Evolutionary conservation across 2,888 invertebrate genomes (phyloP), one percentile per base, ranked within the genome.

Genomic region (Apamea sordens): DNA sequence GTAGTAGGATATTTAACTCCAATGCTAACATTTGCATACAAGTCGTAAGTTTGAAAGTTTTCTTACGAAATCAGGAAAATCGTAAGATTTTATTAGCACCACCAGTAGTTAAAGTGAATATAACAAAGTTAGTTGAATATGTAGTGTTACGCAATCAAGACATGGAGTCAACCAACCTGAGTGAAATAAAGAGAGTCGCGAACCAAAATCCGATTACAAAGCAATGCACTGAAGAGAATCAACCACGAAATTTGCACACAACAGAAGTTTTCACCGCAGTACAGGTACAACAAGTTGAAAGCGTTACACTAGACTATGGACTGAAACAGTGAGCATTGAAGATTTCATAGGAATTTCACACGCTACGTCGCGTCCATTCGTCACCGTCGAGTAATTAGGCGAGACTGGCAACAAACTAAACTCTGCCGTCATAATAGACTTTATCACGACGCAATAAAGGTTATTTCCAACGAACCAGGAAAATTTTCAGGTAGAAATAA

Each of bases 281-380:
- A 80, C 83, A 86, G 77, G 77, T 86, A 83, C 65, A 88, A 89
- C 89, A 90, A 87, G 89, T 90, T 88, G 86, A 92, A 92, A 90
- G 88, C 86, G 89, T 89, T 84, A 90, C 89, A 90, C 90, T 91
- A 91, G 79, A 91, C 90, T 91, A 90, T 90, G 84, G 87, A 88
- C 92, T 91, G 91, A 91, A 91, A 91, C 91, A 90, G 90, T 90
- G 86, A 89, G 86, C 90, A 91, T 90, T 89, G 92, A 93, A 94
- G 92, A 95, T 95, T 94, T 95, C 94, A 94, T 92, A 94, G 94
- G 93, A 94, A 95, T 95, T 95, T 95, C 94, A 92, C 95, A 94
- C 94, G 93, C 91, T 94, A 94, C 94, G 93, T 92, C 90, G 91
- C 91, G 92, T 92, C 92, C 91, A 94, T 95, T 94, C 94, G 94